Percentiles rank a stretch among this genome's conserved stretches.
Conservation (phyloP, 2,888 invertebrate genomes). For the Drosophila villosipedis region DNA sequence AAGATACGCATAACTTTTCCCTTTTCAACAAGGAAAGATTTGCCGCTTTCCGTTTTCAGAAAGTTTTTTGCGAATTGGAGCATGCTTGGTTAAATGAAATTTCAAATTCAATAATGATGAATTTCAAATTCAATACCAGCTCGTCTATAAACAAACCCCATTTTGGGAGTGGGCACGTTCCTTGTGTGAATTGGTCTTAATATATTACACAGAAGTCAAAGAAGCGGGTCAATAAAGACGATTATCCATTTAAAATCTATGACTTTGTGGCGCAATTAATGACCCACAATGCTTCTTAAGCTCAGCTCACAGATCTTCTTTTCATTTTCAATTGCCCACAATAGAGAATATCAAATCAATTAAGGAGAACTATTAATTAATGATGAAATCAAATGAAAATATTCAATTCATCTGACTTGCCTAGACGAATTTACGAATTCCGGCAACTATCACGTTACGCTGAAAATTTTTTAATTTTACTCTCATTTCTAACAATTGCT, state of each 20-base stretch:
- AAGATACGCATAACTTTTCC: background rate
- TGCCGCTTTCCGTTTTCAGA: background rate
- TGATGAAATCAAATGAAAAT: constrained; percentile 63
- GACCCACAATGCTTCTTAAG: constrained; percentile 50
- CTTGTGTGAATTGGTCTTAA: constrained; percentile 42
- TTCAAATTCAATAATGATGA: background rate
- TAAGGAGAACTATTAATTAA: constrained; percentile 57
- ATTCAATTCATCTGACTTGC: constrained; percentile 47
- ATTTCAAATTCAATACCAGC: constrained; percentile 23
- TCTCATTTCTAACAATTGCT: background rate
- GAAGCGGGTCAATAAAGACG: constrained; percentile 67
- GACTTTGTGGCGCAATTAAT: constrained; percentile 58
- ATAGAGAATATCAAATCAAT: constrained; percentile 66
- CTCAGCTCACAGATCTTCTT: constrained; percentile 17
- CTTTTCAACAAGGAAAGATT: background rate
- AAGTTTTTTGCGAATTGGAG: background rate
- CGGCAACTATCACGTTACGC: constrained; percentile 40
- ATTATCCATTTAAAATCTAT: constrained; percentile 73
- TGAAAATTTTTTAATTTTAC: constrained; percentile 14
- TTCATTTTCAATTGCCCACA: constrained; percentile 56
- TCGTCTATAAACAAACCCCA: constrained; percentile 33
- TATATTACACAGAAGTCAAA: constrained; percentile 57
- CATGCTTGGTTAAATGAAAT: background rate
- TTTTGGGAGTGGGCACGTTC: background rate
- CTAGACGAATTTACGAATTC: constrained; percentile 29